phyloP scores from a whole-genome alignment of 2,113 vertebrate species.

The Odontophorus gujanensis region DNA sequence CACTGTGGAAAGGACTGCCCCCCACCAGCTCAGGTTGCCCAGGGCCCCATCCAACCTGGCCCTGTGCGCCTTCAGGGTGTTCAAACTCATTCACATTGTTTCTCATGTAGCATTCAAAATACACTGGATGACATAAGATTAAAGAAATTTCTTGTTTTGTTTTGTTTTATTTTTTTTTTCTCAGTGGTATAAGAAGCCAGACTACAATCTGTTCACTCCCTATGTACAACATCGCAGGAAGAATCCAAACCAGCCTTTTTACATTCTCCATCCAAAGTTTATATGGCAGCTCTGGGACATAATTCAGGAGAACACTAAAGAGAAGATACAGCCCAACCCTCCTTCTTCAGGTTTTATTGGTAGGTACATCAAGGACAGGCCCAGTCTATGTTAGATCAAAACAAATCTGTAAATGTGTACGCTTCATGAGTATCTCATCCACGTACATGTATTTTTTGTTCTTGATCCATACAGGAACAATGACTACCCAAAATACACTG shows the following conservation, averaged over 20 bases:
- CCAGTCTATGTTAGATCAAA: neutral
- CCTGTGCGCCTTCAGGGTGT: neutral
- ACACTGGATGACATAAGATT: neutral
- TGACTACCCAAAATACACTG: neutral
- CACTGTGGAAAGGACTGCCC: neutral
- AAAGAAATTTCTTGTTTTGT: neutral
- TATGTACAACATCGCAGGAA: conserved; percentile 88
- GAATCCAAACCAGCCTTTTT: conserved; percentile 91
- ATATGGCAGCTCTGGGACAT: conserved; percentile 98
- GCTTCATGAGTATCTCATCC: neutral
- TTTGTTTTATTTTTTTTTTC: neutral
- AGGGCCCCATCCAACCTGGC: neutral
- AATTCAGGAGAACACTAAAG: conserved; percentile 95
- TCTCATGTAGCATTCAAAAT: neutral
- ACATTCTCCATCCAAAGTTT: conserved; percentile 95
- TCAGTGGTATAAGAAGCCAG: conserved; percentile 95
- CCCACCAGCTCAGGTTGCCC: neutral
- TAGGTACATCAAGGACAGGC: conserved; percentile 64
- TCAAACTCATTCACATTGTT: neutral
- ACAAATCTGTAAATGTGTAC: neutral
- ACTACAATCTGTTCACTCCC: conserved; percentile 96
- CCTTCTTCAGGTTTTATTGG: conserved; percentile 98
- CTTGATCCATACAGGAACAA: neutral
- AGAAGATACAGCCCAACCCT: conserved; percentile 97
- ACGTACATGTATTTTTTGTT: neutral